A percentile compares a stretch with the other conserved stretches of the same genome.
These are phyloP conservation scores for Myotis vivesi DNA, from an alignment of 2,797 vertebrate genomes.

Conservation along the genomic window DNA sequence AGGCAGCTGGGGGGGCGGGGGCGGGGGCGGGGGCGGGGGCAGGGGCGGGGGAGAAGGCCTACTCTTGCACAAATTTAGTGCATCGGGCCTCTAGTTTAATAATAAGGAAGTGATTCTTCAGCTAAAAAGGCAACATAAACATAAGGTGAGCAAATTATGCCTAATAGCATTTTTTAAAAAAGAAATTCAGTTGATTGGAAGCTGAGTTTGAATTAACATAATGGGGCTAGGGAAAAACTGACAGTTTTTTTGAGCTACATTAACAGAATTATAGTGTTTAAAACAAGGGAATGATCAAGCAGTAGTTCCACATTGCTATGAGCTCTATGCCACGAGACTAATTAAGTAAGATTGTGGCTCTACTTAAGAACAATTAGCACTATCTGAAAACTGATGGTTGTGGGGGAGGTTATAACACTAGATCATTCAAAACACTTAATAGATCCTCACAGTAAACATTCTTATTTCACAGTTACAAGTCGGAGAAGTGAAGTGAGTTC, in stretches of 20 bases:
- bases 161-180: background rate
- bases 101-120: background rate
- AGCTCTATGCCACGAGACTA: background rate
- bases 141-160: background rate
- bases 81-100: too few species aligned
- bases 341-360: background rate
- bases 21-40: too few species aligned
- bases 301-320: background rate
- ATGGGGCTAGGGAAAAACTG: background rate
- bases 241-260: background rate
- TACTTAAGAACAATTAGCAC: background rate
- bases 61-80: too few species aligned
- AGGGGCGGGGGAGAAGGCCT: too few species aligned
- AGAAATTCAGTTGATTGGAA: background rate
- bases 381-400: background rate
- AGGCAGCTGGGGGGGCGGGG: too few species aligned
- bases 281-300: background rate
- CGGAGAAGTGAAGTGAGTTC: background rate
- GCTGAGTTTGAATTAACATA: background rate
- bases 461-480: background rate
- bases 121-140: conserved; percentile 13
- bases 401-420: background rate
- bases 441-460: background rate
- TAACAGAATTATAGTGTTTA: background rate
- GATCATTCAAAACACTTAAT: background rate